A percentile compares a stretch with the other conserved stretches of the same genome.
These are phyloP conservation scores for Solenodon paradoxus DNA, from an alignment of 2,113 vertebrate genomes.

Conservation along the genomic window DNA sequence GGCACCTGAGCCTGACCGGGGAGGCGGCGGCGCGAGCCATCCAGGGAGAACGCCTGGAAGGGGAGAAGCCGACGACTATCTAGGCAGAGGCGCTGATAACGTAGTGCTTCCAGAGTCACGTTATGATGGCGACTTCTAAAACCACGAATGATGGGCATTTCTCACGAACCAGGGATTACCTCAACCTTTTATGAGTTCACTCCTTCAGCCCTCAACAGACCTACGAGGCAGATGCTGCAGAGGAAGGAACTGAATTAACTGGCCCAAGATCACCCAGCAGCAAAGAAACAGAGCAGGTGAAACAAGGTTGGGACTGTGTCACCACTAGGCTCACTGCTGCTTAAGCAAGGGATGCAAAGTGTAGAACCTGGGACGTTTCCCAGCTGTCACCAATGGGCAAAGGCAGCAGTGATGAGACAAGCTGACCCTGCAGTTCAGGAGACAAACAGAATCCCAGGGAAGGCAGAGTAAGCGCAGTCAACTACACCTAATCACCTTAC, in stretches of 20 bases:
- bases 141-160: background rate
- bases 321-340: background rate
- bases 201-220: background rate
- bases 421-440: background rate
- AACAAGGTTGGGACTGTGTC: background rate
- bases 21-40: background rate
- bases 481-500: background rate
- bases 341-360: background rate
- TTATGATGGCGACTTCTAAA: background rate
- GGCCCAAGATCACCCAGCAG: background rate
- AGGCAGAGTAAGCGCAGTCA: background rate
- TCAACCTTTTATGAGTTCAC: background rate
- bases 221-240: background rate
- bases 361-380: background rate
- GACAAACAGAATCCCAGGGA: background rate
- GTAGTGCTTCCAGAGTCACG: background rate
- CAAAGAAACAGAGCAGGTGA: background rate
- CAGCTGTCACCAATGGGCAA: background rate
- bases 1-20: background rate
- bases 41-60: background rate
- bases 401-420: background rate
- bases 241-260: background rate
- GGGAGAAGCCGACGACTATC: no score
- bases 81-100: background rate
- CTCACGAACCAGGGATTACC: background rate